These are phyloP conservation scores for Zele albiditarsus DNA, from an alignment of 2,888 invertebrate species.

Conservation along the genomic window DNA sequence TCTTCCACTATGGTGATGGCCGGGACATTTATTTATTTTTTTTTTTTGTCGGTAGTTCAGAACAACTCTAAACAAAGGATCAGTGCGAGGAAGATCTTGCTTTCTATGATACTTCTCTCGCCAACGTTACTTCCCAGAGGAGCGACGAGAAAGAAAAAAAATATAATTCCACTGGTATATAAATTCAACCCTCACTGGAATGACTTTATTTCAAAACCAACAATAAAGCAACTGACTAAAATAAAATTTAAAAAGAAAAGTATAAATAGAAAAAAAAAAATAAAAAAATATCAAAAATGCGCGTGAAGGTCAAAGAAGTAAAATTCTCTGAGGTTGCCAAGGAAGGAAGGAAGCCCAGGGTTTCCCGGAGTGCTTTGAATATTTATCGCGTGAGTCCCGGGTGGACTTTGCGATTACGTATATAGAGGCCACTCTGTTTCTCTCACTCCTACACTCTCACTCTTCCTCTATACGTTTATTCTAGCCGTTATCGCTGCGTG, in stretches of 20 bases:
- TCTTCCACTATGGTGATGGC: conserved; percentile 31
- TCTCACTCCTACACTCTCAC: neutral
- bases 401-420: conserved; percentile 32
- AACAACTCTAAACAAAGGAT: conserved; percentile 9
- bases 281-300: neutral
- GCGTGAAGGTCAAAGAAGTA: conserved; percentile 20
- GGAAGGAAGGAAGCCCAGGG: conserved; percentile 30
- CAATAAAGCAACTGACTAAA: neutral
- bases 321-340: neutral
- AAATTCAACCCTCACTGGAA: neutral
- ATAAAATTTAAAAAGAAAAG: neutral
- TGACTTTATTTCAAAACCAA: neutral
- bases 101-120: neutral
- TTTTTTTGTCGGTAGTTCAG: conserved; percentile 36
- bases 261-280: neutral
- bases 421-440: conserved; percentile 6
- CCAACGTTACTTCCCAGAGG: conserved; percentile 12
- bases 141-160: neutral
- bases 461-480: neutral
- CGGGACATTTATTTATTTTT: conserved; percentile 41
- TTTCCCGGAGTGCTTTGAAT: conserved; percentile 43
- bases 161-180: conserved; percentile 5
- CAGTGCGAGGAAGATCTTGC: neutral
- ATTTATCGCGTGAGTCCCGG: conserved; percentile 41
- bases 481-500: conserved; percentile 31